Conservation (phyloP, 2,888 invertebrate species). For the Macrosiphum euphorbiae region DNA sequence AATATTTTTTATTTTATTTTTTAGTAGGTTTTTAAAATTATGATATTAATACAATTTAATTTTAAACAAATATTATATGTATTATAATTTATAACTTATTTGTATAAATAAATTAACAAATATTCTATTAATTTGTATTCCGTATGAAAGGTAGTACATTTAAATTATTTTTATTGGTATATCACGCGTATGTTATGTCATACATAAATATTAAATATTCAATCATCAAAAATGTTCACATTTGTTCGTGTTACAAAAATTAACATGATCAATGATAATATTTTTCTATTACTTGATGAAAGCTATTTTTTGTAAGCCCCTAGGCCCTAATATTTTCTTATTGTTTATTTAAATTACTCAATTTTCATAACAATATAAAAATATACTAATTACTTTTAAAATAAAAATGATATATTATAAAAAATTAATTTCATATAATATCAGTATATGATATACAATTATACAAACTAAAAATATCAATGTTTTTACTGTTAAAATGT, state of each 20-base stretch:
- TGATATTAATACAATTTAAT: background rate
- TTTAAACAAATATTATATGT: background rate
- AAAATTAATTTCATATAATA: background rate
- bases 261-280: background rate
- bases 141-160: background rate
- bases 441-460: background rate
- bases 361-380: background rate
- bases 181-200: background rate
- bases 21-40: background rate
- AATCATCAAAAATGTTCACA: background rate
- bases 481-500: background rate
- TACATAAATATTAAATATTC: background rate
- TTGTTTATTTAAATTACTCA: background rate
- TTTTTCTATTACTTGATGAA: background rate
- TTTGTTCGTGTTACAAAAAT: background rate
- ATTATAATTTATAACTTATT: background rate
- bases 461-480: background rate
- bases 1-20: background rate
- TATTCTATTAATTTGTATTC: background rate
- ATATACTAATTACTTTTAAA: background rate
- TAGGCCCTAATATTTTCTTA: background rate
- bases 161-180: background rate
- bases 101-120: background rate
- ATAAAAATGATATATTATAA: background rate
- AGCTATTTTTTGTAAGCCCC: no score